Percentiles rank a stretch among this genome's conserved stretches.
Evolutionary conservation across 2,888 invertebrate species (phyloP).

Genomic region (Trimorus sp.): DNA sequence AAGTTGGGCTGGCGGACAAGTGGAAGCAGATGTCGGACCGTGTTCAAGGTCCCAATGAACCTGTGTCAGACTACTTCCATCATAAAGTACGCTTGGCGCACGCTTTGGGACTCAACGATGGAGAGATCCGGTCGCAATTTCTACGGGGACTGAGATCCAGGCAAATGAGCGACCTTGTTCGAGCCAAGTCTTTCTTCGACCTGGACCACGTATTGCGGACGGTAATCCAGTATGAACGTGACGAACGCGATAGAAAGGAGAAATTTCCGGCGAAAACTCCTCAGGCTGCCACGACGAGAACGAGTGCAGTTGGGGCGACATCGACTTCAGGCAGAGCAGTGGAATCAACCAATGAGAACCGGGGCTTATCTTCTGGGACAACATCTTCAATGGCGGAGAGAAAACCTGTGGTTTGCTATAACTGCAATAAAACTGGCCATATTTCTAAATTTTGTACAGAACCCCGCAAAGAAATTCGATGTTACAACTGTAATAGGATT

Average conservation of each 20-base stretch:
- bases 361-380: too few species aligned
- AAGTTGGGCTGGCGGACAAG: background rate
- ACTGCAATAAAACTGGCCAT: slow-evolving; percentile 2
- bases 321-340: too few species aligned
- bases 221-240: background rate
- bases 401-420: background rate
- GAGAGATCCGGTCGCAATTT: background rate
- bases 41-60: slow-evolving; percentile 4
- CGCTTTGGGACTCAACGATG: background rate
- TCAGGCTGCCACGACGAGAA: too few species aligned
- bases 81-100: background rate
- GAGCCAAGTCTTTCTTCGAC: background rate
- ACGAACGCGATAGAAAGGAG: background rate
- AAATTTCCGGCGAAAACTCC: too few species aligned
- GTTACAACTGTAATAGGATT: background rate
- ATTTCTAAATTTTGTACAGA: slow-evolving; percentile 2
- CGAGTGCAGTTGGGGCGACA: too few species aligned
- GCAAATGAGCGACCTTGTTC: slow-evolving; percentile 2
- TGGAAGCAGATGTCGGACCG: slow-evolving; percentile 13
- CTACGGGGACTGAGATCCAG: background rate
- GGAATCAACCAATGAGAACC: too few species aligned
- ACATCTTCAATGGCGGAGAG: background rate
- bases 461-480: background rate
- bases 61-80: background rate
- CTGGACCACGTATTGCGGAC: background rate